Base-by-base conservation (phyloP, 2,797 vertebrate genomes). In the Cetoscarus ocellatus region DNA sequence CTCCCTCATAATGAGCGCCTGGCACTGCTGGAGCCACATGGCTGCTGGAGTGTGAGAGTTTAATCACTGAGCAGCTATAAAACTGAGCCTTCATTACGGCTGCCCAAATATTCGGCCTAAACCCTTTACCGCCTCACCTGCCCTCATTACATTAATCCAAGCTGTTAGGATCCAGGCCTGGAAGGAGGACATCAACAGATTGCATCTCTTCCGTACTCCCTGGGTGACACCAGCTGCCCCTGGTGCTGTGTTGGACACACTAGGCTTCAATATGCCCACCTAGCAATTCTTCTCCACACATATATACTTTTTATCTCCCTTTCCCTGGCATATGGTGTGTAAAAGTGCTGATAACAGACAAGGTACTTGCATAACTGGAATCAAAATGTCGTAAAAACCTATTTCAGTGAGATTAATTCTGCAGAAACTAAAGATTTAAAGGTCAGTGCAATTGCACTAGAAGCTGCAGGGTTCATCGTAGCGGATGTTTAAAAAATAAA, bases 211-310 rank as follows among this genome's bases (percentile, higher is more conserved):
- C 77, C 53, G 44, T 5, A 14, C 82, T 85, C 79, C 68, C 74
- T 47, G 44, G 62, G 77, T 67, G 78, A 84, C 55, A 77, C 80
- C 88, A 79, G 86, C 86, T 88, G 89, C 82, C 83, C 68, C 49
- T 13, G 19, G 59, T 17, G 83, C 66, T 35, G 72, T 3, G 8
- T 61, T 43, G n/a, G 64, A 57, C 17, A 19, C 34, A n/a, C 8
- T 48, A 8, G 3, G 5, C 35, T 19, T 53, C 13, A n/a, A 74
- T 5, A 36, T 17, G 11, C 27, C 57, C 50, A 52, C 47, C 52
- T 48, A n/a, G 35, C 50, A 64, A 36, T 52, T 70, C 40, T 45
- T 70, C 45, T 62, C 43, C 39, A 35, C 6, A 48, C 17, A 42
- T 47, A 64, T 14, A 55, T 35, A 61, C 43, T 39, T 13, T 36